phyloP scores from a whole-genome alignment of 2,113 vertebrate species.

The Dasyprocta punctata region DNA sequence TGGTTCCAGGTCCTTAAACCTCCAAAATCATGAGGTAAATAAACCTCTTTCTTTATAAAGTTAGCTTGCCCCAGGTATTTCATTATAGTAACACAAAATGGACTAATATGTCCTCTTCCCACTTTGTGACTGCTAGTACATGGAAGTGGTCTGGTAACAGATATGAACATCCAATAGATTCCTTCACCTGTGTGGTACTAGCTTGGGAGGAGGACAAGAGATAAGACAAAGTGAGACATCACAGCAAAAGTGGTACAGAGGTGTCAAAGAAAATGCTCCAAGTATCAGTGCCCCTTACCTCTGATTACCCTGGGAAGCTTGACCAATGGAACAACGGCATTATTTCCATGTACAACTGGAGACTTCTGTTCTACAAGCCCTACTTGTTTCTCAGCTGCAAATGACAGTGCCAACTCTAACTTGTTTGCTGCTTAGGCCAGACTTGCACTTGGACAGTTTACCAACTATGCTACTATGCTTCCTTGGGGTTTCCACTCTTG shows the following conservation, averaged over 20 bases:
- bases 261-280: fast-evolving
- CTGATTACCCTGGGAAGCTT: fast-evolving
- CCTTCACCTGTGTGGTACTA: fast-evolving
- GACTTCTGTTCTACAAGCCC: background rate
- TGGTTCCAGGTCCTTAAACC: background rate
- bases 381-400: background rate
- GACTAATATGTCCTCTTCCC: background rate
- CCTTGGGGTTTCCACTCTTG: fast-evolving
- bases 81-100: background rate
- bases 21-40: background rate
- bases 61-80: background rate
- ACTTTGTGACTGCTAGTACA: fast-evolving
- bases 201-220: background rate
- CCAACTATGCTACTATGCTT: fast-evolving
- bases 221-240: fast-evolving
- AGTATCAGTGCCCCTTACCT: background rate
- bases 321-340: fast-evolving
- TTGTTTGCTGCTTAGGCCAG: fast-evolving
- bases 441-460: background rate
- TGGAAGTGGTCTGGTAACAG: background rate
- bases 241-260: background rate
- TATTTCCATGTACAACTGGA: fast-evolving
- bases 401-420: fast-evolving
- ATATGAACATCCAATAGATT: no score
- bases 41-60: background rate